phyloP scores from a whole-genome alignment of 1,140 invertebrate species.

The Homalodisca vitripennis region DNA sequence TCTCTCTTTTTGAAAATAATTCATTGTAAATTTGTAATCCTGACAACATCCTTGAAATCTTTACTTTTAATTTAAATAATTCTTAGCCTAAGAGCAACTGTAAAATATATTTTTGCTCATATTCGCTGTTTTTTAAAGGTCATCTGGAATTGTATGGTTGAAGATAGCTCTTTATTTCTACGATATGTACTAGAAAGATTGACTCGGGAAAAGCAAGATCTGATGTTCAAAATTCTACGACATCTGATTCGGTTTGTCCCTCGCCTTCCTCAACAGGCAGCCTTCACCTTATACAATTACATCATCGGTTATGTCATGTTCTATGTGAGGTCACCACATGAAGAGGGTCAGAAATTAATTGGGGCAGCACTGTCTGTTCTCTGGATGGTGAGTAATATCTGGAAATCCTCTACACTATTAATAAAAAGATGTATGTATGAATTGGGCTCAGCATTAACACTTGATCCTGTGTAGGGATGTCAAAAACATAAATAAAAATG shows the following conservation, averaged over 20 bases:
- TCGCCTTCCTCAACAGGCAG: conserved; percentile 93
- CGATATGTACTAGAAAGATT: conserved; percentile 94
- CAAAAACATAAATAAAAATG: too few species aligned
- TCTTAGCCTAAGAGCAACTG: too few species aligned
- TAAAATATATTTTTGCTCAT: too few species aligned
- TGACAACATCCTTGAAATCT: too few species aligned
- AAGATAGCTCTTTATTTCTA: conserved; percentile 95
- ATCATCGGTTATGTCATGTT: conserved; percentile 99
- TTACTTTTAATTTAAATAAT: too few species aligned
- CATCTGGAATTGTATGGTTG: conserved; percentile 96
- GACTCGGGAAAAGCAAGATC: conserved; percentile 92
- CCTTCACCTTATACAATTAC: conserved; percentile 98
- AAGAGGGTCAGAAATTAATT: conserved; percentile 90
- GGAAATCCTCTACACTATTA: too few species aligned
- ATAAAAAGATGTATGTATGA: too few species aligned
- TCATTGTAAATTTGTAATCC: too few species aligned
- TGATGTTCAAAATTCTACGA: conserved; percentile 91
- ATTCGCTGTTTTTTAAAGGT: conserved; percentile 58
- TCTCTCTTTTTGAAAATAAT: too few species aligned
- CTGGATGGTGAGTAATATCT: conserved; percentile 94
- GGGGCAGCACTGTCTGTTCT: conserved; percentile 91
- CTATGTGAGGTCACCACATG: conserved; percentile 92
- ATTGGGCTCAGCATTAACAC: too few species aligned
- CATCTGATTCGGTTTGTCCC: conserved; percentile 93
- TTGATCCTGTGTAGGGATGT: too few species aligned